Conservation (phyloP, 1,140 invertebrate genomes). For the Oryzaephilus surinamensis region DNA sequence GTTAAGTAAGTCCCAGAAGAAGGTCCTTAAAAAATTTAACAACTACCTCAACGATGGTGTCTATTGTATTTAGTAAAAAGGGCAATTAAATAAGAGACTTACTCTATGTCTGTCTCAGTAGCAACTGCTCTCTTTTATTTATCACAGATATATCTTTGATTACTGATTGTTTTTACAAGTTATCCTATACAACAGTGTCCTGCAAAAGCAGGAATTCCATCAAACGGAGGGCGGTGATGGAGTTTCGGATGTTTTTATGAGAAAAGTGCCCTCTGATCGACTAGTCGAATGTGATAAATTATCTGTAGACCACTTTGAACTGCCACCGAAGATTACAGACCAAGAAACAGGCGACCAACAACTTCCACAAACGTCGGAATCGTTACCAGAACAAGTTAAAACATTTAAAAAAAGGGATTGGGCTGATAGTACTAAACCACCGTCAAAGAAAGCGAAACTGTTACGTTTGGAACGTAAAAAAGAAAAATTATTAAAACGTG, state of each 20-base stretch:
- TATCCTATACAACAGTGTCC: no score
- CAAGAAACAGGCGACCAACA: neutral
- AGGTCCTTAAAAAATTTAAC: constrained; percentile 76
- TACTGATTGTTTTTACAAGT: no score
- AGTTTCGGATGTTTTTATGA: neutral
- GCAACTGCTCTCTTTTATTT: no score
- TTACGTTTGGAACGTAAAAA: constrained; percentile 63
- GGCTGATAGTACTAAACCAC: constrained; percentile 38
- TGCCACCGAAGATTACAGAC: neutral
- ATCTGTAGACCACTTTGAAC: neutral
- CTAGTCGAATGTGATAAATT: neutral
- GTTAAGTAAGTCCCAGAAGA: constrained; percentile 83
- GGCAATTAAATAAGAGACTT: no score
- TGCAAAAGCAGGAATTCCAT: constrained; percentile 23
- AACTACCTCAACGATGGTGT: constrained; percentile 53
- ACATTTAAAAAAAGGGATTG: constrained; percentile 33
- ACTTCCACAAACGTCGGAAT: neutral
- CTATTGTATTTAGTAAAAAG: no score
- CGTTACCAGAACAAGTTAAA: constrained; percentile 4
- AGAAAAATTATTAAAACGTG: constrained; percentile 57
- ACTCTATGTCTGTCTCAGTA: no score
- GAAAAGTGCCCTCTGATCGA: neutral
- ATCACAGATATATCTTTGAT: no score
- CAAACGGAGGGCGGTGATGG: constrained; percentile 3
- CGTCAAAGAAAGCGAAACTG: constrained; percentile 71